A percentile compares a stretch with the other conserved stretches of the same genome.
phyloP scores from a whole-genome alignment of 1,140 invertebrate genomes.

The Akabosia matsudoensis region DNA sequence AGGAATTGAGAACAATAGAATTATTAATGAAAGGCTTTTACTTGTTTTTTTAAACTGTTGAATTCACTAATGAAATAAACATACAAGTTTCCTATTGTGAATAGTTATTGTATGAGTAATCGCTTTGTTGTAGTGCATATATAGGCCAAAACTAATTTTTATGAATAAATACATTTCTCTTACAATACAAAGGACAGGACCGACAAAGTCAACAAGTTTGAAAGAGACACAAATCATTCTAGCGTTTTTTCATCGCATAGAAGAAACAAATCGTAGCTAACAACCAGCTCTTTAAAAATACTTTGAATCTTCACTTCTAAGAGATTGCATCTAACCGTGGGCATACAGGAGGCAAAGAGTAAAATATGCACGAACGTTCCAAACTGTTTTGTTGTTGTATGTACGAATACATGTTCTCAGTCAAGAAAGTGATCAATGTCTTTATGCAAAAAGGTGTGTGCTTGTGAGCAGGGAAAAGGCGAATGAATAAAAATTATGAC shows the following conservation, averaged over 20 bases:
- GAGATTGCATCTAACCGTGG: neutral
- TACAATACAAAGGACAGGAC: conserved; percentile 16
- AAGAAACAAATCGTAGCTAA: neutral
- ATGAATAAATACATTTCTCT: neutral
- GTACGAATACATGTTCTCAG: neutral
- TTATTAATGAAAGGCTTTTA: neutral
- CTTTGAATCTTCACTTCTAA: no score
- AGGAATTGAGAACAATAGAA: conserved; percentile 4
- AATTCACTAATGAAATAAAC: conserved; percentile 12
- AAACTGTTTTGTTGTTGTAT: no score
- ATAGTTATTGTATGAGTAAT: neutral
- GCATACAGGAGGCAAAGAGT: no score
- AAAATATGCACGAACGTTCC: no score
- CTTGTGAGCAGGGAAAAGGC: neutral
- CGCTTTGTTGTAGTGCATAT: neutral
- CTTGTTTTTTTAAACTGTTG: neutral
- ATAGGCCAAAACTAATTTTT: neutral
- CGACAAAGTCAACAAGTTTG: conserved; percentile 23
- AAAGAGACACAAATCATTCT: conserved; percentile 20
- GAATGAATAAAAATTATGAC: neutral
- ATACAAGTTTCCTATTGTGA: neutral
- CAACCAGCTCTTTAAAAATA: neutral
- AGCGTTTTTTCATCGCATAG: neutral
- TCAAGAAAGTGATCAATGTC: conserved; percentile 17
- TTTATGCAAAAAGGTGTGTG: conserved; percentile 22